A percentile compares a stretch with the other conserved stretches of the same genome.
phyloP scores from a whole-genome alignment of 2,888 invertebrate species.

The Adelphocoris suturalis region DNA sequence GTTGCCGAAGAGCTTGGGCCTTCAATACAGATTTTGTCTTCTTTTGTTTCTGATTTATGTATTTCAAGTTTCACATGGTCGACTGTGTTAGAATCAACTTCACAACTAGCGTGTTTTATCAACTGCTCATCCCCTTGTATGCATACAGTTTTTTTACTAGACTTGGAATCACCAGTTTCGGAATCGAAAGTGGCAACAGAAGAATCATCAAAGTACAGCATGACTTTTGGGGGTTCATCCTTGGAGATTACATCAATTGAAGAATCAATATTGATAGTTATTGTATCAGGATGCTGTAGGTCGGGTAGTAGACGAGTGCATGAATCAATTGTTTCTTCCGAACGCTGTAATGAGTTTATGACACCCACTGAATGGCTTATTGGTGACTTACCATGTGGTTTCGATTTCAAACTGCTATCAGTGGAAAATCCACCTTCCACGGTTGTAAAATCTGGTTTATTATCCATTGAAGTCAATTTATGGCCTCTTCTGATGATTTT shows the following conservation, averaged over 20 bases:
- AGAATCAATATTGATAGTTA: constrained; percentile 1
- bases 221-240: background rate
- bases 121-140: no score
- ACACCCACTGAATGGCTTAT: no score
- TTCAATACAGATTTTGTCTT: background rate
- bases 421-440: background rate
- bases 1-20: background rate
- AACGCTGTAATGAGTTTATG: background rate
- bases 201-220: background rate
- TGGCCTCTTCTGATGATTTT: background rate
- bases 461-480: background rate
- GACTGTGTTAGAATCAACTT: no score
- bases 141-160: no score
- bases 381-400: no score
- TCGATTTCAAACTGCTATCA: no score
- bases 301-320: background rate
- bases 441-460: background rate
- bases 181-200: background rate
- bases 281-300: background rate
- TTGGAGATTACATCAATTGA: background rate
- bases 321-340: background rate
- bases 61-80: background rate
- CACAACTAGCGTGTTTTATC: no score
- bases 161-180: background rate
- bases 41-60: background rate